Evolutionary conservation across 2,113 vertebrate genomes (phyloP).

Genomic region (Colinus virginianus): DNA sequence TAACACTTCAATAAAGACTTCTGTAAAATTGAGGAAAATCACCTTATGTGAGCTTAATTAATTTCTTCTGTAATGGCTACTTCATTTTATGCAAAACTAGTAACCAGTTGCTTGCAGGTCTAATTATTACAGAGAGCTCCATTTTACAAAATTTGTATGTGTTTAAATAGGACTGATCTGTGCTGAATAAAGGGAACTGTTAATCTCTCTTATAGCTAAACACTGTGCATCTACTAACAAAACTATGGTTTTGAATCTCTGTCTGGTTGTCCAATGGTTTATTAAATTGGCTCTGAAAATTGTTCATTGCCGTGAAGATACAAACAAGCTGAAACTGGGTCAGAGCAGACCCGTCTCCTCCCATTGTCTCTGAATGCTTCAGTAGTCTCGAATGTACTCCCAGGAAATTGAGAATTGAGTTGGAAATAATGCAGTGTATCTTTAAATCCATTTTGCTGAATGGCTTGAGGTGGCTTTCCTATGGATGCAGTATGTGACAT

Average conservation of each 20-base stretch:
- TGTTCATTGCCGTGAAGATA: not conserved
- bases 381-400: not conserved
- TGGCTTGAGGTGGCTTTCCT: not conserved
- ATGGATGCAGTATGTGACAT: not conserved
- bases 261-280: not conserved
- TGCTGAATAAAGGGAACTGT: not conserved
- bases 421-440: not conserved
- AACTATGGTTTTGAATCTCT: not conserved
- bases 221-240: not conserved
- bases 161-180: not conserved
- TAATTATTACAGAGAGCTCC: not conserved
- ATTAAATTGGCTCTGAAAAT: not conserved
- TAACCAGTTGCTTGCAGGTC: not conserved
- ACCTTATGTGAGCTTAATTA: not conserved
- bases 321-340: conserved; percentile 1
- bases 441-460: not conserved
- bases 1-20: not conserved
- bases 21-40: not conserved
- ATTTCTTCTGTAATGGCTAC: not conserved
- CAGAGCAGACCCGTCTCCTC: not conserved
- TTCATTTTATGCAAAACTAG: not conserved
- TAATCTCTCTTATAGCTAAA: not conserved
- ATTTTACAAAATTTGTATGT: not conserved
- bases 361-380: not conserved
- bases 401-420: not conserved